Base-by-base conservation (phyloP, 92 coral and sea anemone genomes). In the Palythoa caribaeorum region DNA sequence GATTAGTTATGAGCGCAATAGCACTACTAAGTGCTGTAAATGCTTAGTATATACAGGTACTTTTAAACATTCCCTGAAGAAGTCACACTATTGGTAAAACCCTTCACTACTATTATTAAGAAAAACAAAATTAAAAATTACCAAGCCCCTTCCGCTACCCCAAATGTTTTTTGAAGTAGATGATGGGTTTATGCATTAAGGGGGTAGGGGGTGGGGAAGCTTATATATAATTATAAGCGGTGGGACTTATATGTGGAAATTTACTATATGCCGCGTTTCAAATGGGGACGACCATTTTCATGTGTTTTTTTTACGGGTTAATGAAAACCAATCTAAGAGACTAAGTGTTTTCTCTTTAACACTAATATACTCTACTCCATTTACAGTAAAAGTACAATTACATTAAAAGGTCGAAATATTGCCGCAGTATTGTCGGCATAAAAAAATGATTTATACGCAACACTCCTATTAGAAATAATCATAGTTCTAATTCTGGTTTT, bases 221-320 rank as follows among this genome's bases (percentile, higher is more conserved):
- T 5, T 5, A 16, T 62, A n/a, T n/a, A 13, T 62, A 62, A 28
- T 28, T 28, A 28, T 65, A 65, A 65, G 7, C 5, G 71, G 71
- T 65, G 71, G 21, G 71, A 9, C 71, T 65, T 65, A 65, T 65
- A 65, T 16, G 71, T 65, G 71, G 71, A 20, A 65, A 65, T 65
- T 65, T 65, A 65, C 71, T 3, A 35, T 65, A 65, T 65, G 71
- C 14, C 60, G 60, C 71, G 71, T 65, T 65, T 65, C 71, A 65
- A 65, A 65, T 65, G 71, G 5, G 35, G 71, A 17, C 36, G 71
- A 65, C 71, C 71, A 20, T 65, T 65, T 65, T 65, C 71, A 2
- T 16, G 71, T 65, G 9, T 54, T 54, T 8, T 9, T 14, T 54
- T 12, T 52, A 6, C 28, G 28, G 28, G 55, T 6, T 52, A 11